Base-by-base conservation (phyloP, 2,888 invertebrate genomes). In the Euzophera pinguis region DNA sequence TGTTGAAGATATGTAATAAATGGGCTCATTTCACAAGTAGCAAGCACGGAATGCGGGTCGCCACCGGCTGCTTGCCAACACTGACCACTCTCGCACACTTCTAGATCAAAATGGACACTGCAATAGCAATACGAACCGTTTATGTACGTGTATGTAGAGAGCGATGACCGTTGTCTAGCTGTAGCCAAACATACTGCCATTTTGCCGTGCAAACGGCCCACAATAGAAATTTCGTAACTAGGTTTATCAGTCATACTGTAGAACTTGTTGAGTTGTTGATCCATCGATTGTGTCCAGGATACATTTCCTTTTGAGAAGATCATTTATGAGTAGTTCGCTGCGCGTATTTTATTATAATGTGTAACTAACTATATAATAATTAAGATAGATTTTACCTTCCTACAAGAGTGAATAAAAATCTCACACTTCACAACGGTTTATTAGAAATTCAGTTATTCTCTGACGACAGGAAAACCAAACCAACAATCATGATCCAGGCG, bases 11-110 rank as follows among this genome's bases (percentile, higher is more conserved):
- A 67, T n/a, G 64, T 73, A 78, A 74, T 76, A 73, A 86, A 81
- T 83, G 78, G 75, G 67, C 75, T 75, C 78, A 75, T 87, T 88
- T 87, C 85, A 84, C 81, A 86, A 86, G 73, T 69, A 70, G 75
- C 76, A 75, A 76, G 75, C 64, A 65, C 73, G 88, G 89, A 88
- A 86, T 86, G 87, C 84, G 80, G 84, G 71, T 75, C 76, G 64
- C 73, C 75, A 78, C 75, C 82, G 86, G 84, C 87, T 87, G 88
- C 83, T 82, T 79, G 82, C 84, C 84, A 81, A 78, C 75, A 71
- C 76, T 84, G 86, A 83, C 86, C 84, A 86, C 84, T 84, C 83
- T 78, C 75, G 73, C 73, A 73, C 75, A 76, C 72, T 75, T 67
- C 73, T 67, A 79, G 69, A 77, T 76, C 73, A 67, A 73, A 77